Evolutionary conservation across 2,888 invertebrate genomes (phyloP).

Genomic region (Epirrita christyi): DNA sequence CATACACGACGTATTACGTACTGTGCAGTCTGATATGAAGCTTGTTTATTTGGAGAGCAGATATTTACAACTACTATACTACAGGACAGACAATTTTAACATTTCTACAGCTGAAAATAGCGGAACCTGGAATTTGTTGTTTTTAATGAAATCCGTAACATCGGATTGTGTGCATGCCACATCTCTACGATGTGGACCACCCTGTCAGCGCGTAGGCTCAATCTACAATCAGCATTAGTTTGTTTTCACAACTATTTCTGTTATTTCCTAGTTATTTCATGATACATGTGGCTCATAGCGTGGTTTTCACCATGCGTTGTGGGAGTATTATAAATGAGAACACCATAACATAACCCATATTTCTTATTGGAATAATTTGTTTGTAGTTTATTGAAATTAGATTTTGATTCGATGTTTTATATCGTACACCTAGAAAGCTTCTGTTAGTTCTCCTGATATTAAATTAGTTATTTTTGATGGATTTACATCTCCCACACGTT

Average conservation of each 20-base stretch:
- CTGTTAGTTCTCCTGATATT: conserved; percentile 16
- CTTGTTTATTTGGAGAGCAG: no score
- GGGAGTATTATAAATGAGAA: conserved; percentile 28
- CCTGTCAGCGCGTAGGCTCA: conserved; percentile 28
- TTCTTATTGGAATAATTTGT: conserved; percentile 30
- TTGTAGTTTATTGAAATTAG: conserved; percentile 24
- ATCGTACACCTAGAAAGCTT: conserved; percentile 19
- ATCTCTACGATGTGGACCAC: conserved; percentile 31
- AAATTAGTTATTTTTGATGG: conserved; percentile 6
- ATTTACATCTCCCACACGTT: conserved; percentile 6
- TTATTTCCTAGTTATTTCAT: conserved; percentile 34
- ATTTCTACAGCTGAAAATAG: no score
- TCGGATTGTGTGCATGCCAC: no score
- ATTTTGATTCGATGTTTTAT: conserved; percentile 28
- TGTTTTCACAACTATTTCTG: conserved; percentile 31
- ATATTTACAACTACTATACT: no score
- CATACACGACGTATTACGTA: no score
- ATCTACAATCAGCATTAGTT: conserved; percentile 28
- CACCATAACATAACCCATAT: conserved; percentile 36
- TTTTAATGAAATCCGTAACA: no score
- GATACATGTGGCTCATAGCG: conserved; percentile 28
- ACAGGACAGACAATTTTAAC: no score
- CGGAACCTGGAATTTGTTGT: no score
- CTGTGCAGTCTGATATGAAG: no score
- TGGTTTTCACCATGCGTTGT: conserved; percentile 29